A percentile compares a stretch with the other conserved stretches of the same genome.
Evolutionary conservation across 2,113 vertebrate species (phyloP).

Genomic region (Prietella phreatophila): DNA sequence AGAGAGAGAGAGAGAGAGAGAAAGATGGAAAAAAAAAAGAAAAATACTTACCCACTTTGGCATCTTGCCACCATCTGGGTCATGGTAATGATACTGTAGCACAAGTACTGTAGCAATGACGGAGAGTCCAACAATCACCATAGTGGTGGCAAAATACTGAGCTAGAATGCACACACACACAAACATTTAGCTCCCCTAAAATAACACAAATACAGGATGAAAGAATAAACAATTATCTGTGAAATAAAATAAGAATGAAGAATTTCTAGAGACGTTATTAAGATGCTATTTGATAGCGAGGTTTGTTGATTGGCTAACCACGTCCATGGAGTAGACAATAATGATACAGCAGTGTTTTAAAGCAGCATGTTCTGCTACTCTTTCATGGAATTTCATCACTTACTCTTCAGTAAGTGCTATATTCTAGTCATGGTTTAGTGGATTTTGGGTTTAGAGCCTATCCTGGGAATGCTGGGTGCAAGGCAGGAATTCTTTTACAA

Average conservation of each 20-base stretch:
- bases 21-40: neutral
- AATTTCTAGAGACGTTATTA: neutral
- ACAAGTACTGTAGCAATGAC: conserved; percentile 89
- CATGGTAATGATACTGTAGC: conserved; percentile 87
- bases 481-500: neutral
- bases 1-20: too few species aligned
- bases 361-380: neutral
- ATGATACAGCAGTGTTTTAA: neutral
- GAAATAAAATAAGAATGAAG: neutral
- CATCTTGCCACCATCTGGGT: conserved; percentile 88
- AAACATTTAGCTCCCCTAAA: neutral
- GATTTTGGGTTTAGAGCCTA: neutral
- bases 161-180: conserved; percentile 69
- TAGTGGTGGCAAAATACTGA: conserved; percentile 92
- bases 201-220: neutral
- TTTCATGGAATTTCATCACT: neutral
- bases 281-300: neutral
- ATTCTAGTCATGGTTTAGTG: neutral
- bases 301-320: neutral
- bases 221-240: neutral
- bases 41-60: conserved; percentile 83
- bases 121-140: conserved; percentile 90
- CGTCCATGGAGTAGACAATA: neutral
- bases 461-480: neutral
- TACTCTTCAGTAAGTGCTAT: neutral